Conservation (phyloP, 2,888 invertebrate species). For the Brenthis ino region DNA sequence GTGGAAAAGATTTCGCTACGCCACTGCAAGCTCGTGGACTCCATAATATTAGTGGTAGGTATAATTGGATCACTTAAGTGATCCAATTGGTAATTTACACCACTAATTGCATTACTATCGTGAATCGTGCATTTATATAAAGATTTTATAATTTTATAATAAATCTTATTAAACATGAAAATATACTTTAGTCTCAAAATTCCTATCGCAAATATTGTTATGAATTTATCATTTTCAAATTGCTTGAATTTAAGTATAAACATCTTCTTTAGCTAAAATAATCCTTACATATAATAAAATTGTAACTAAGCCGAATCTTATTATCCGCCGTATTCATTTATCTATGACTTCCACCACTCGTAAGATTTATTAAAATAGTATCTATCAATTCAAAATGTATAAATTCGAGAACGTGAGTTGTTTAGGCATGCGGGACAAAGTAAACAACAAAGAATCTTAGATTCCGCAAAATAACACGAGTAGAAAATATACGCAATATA, state of each 20-base stretch:
- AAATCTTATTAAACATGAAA: background rate
- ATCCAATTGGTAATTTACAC: conserved; percentile 28
- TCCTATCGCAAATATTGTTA: too few species aligned
- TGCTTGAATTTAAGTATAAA: too few species aligned
- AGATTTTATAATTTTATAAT: background rate
- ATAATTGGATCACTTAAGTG: conserved; percentile 58
- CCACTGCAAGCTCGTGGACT: conserved; percentile 67
- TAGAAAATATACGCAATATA: conserved; percentile 28
- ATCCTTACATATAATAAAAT: background rate
- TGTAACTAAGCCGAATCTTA: too few species aligned
- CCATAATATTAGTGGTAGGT: conserved; percentile 54
- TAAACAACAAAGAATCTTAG: conserved; percentile 48
- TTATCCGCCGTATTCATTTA: background rate
- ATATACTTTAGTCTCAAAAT: too few species aligned
- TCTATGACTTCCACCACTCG: conserved; percentile 3
- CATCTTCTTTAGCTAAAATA: background rate
- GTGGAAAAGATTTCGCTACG: conserved; percentile 56
- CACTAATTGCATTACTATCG: conserved; percentile 31
- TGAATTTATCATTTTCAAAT: too few species aligned
- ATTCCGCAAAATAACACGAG: conserved; percentile 41
- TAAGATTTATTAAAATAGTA: conserved; percentile 14
- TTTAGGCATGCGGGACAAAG: conserved; percentile 56
- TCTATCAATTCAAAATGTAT: conserved; percentile 31
- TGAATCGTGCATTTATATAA: background rate
- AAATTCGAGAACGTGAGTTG: conserved; percentile 54